Evolutionary conservation across 1,140 invertebrate species (phyloP), one percentile per base, ranked within the genome.

Genomic region (Macrocentrus cingulum): DNA sequence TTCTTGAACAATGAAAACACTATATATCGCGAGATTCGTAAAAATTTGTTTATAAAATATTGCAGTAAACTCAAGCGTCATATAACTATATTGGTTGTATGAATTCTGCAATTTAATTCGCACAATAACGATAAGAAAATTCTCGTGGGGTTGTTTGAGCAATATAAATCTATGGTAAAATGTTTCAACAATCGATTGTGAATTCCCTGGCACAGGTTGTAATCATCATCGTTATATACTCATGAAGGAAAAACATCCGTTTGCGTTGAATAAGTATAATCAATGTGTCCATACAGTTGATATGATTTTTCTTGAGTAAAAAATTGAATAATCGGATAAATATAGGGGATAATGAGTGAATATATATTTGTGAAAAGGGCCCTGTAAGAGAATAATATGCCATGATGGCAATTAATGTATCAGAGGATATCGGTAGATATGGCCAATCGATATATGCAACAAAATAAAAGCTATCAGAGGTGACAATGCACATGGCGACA

Each of bases 401-500:
- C n/a, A n/a, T 48, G 22, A 48, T 11, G 45, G 19, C n/a, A 20
- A n/a, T n/a, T n/a, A n/a, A n/a, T n/a, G n/a, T n/a, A n/a, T n/a
- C n/a, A n/a, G n/a, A n/a, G n/a, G n/a, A n/a, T n/a, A n/a, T n/a
- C n/a, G n/a, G n/a, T n/a, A n/a, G n/a, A n/a, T n/a, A n/a, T n/a
- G 9, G n/a, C 23, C 7, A 51, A 51, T 51, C 15, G 18, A 51
- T 51, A 16, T n/a, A n/a, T 20, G 25, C 54, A 49, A 57, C 41
- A 52, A 53, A 56, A 53, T 48, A 49, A 61, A 59, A 56, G 56
- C 56, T 56, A 59, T 61, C 55, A 61, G 56, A 53, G 56, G 52
- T 61, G 59, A 64, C 62, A 66, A 74, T 74, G 64, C 59, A 59
- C 22, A 59, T n/a, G 64, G 62, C 56, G 41, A 61, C 61, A 60